Conservation (phyloP, 2,797 vertebrate species). For the Iguana delicatissima region DNA sequence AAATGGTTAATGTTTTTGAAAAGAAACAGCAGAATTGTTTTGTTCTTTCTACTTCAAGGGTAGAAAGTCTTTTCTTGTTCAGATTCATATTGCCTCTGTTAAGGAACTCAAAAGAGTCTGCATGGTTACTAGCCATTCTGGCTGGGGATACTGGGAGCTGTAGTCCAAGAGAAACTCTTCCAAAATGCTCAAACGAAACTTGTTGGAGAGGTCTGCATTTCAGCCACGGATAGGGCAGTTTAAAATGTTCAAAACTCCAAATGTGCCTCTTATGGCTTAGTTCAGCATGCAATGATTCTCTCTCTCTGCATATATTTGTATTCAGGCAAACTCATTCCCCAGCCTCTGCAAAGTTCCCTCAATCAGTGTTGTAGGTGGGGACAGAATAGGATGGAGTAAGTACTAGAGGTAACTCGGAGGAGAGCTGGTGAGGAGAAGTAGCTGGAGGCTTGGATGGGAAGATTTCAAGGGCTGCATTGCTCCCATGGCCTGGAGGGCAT, state of each 20-base stretch:
- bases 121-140: no score
- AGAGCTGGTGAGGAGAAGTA: no score
- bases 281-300: background rate
- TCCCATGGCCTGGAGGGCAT: no score
- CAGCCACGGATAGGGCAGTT: background rate
- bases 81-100: no score
- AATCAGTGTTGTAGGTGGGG: background rate
- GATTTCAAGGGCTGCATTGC: no score
- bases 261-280: background rate
- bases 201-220: no score
- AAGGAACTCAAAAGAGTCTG: background rate
- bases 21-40: background rate
- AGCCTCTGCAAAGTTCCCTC: background rate
- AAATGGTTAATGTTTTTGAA: slow-evolving; percentile 1
- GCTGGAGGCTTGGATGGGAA: background rate
- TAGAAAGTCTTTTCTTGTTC: background rate
- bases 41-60: background rate
- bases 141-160: no score
- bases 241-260: background rate
- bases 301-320: background rate
- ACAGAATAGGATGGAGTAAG: background rate
- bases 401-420: background rate
- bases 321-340: background rate
- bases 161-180: no score
- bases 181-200: no score